phyloP scores from a whole-genome alignment of 2,113 vertebrate species.

The Mola mola region DNA sequence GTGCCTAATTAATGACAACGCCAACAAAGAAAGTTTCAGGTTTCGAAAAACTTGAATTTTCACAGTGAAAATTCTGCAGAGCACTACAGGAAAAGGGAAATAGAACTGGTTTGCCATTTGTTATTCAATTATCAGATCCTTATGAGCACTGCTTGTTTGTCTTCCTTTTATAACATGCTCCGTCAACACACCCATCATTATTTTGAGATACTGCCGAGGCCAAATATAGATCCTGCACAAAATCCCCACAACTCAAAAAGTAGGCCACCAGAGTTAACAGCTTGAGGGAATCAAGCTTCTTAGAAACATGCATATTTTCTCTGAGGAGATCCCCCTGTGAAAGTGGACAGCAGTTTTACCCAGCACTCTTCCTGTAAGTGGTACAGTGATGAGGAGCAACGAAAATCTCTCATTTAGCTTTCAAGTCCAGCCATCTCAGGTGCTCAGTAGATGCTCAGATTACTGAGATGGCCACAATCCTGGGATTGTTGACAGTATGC shows the following conservation, averaged over 20 bases:
- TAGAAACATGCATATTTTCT: constrained; percentile 29
- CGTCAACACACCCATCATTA: constrained; percentile 37
- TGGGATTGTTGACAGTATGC: constrained; percentile 47
- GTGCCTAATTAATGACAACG: constrained; percentile 42
- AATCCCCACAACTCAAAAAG: constrained; percentile 12
- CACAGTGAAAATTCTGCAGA: constrained; percentile 5
- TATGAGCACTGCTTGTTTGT: not conserved
- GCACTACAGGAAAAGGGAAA: not conserved
- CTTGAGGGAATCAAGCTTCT: constrained; percentile 23
- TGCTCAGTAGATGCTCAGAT: constrained; percentile 64
- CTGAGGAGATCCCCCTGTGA: constrained; percentile 8
- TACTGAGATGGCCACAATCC: constrained; percentile 54
- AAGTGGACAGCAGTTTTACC: constrained; percentile 15
- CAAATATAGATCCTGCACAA: constrained; percentile 47
- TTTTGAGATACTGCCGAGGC: constrained; percentile 28
- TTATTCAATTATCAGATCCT: constrained; percentile 17
- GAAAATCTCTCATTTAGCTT: constrained; percentile 50
- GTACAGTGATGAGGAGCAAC: constrained; percentile 30
- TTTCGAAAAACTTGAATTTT: constrained; percentile 31
- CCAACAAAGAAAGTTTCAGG: constrained; percentile 26
- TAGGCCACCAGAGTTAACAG: constrained; percentile 1
- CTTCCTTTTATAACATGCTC: constrained; percentile 26
- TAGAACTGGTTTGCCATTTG: constrained; percentile 26
- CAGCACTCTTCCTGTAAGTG: constrained; percentile 38
- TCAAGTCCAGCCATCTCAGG: constrained; percentile 51